Base-by-base conservation (phyloP, 1,140 invertebrate species). In the Hestina assimilis region DNA sequence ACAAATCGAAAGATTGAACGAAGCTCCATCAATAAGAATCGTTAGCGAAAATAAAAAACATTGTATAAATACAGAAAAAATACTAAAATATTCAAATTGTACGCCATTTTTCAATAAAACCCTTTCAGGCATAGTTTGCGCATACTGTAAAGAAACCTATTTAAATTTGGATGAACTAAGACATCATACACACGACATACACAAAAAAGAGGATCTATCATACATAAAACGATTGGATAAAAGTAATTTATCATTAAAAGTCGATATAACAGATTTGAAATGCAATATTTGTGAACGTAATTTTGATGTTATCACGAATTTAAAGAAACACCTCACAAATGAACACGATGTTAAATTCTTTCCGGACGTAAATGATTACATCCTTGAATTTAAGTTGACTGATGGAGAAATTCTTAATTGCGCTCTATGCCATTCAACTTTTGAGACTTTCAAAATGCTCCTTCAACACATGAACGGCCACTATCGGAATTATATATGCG, bases 401-500 rank as follows among this genome's bases (percentile, higher is more conserved):
- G 69, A 67, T 2, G 53, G 21, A 0, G 77, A 81, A 3, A 63
- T 79, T 3, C 31, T 79, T 0, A 77, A 81, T 21, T 87, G 83
- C 26, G 83, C 74, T 0, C 21, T 83, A 0, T 87, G 83, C 26
- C 56, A 74, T 53, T 84, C 76, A 0, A 79, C 66, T 0, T 87
- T 72, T 38, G 82, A 83, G 23, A 84, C 81, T 0, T 87, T 87
- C 40, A 87, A 87, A 67, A 85, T 76, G 72, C 26, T 87, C 0
- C 21, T 83, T 0, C 79, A 83, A 48, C 89, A 90, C 14, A 83
- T 89, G 80, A 82, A 84, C 38, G 72, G 82, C 0, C 89, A 90
- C 58, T 83, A 86, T 17, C 72, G 79, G n/a, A 84, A 77, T 5
- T 95, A 94, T 72, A 91, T 94, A 42, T 97, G 96, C 69, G 94